Evolutionary conservation across 2,888 invertebrate genomes (phyloP).

Genomic region (Pelosia muscerda): DNA sequence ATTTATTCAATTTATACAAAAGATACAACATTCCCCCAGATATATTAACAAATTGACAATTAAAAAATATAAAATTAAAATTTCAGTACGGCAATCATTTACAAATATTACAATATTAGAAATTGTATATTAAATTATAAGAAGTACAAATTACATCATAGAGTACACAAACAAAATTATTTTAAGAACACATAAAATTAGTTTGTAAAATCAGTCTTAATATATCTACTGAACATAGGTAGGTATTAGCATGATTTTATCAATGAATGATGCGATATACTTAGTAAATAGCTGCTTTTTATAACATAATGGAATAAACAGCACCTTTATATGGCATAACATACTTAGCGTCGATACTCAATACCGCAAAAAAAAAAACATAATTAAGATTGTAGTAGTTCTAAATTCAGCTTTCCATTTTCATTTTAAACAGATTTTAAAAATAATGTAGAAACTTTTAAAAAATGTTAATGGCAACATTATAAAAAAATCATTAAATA

Average conservation of each 20-base stretch:
- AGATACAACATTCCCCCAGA: slow-evolving; percentile 41
- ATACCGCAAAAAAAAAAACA: slow-evolving; percentile 40
- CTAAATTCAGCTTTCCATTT: not conserved
- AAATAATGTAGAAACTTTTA: not conserved
- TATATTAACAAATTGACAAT: slow-evolving; percentile 16
- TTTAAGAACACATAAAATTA: slow-evolving; percentile 59
- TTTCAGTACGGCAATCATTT: slow-evolving; percentile 41
- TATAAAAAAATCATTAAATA: not conserved
- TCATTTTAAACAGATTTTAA: not conserved
- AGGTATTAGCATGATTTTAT: slow-evolving; percentile 45
- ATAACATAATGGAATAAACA: slow-evolving; percentile 74
- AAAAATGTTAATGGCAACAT: not conserved
- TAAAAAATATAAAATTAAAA: slow-evolving; percentile 23
- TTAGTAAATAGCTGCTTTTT: slow-evolving; percentile 59
- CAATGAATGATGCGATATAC: slow-evolving; percentile 56
- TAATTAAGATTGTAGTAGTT: not conserved
- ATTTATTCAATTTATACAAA: slow-evolving; percentile 16
- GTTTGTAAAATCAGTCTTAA: slow-evolving; percentile 78
- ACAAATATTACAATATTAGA: slow-evolving; percentile 39
- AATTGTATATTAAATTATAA: slow-evolving; percentile 24
- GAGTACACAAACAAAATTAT: slow-evolving; percentile 57
- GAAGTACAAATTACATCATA: slow-evolving; percentile 49
- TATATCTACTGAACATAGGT: slow-evolving; percentile 46
- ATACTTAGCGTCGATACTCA: slow-evolving; percentile 34
- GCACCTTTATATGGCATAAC: slow-evolving; percentile 73